Conservation (phyloP, 2,113 vertebrate species). For the Pygoscelis antarcticus region DNA sequence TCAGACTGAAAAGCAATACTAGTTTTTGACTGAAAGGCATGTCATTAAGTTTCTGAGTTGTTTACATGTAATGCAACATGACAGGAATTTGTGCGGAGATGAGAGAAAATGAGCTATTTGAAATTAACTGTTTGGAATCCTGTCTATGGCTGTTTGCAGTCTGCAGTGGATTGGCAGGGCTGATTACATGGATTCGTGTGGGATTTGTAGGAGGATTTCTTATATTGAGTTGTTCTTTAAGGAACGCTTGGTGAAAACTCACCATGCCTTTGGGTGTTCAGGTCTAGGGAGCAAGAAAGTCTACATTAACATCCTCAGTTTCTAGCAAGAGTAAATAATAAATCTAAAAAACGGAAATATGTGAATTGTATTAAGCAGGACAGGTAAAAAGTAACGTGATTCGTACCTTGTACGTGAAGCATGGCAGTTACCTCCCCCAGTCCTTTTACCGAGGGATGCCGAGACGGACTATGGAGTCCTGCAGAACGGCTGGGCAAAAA, state of each 20-base stretch:
- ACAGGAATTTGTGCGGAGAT: background rate
- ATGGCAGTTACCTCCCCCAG: background rate
- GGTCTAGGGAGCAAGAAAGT: background rate
- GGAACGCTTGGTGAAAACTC: background rate
- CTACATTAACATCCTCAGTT: background rate
- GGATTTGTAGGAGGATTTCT: background rate
- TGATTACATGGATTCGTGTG: background rate
- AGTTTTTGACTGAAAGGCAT: conserved; percentile 32
- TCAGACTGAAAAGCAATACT: background rate
- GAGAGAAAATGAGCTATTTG: conserved; percentile 3
- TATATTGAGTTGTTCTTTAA: background rate
- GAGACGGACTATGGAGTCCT: background rate
- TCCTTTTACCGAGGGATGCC: background rate
- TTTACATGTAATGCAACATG: conserved; percentile 26
- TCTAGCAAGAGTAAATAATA: background rate
- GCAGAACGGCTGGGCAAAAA: background rate
- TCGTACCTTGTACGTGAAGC: fast-evolving
- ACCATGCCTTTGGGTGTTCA: background rate
- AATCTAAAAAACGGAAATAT: background rate
- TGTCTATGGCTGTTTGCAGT: background rate
- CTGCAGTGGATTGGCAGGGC: background rate
- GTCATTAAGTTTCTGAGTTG: conserved; percentile 21
- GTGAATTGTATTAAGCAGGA: background rate
- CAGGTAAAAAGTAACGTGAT: background rate
- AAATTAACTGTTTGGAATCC: background rate